Evolutionary conservation across 2,888 invertebrate genomes (phyloP).

Genomic region (Epirrhoe tristata): DNA sequence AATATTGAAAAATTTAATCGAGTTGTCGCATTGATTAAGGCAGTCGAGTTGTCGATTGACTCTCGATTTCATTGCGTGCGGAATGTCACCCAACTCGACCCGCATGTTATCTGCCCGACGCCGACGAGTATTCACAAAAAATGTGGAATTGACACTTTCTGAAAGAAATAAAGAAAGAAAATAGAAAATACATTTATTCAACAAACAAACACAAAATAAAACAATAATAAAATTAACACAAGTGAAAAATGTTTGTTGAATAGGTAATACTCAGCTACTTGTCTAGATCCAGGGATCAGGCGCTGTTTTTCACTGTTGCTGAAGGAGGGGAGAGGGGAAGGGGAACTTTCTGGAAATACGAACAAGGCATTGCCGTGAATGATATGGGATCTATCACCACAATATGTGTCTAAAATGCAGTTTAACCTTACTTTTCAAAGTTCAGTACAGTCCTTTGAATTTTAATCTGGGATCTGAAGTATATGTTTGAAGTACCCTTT

Average conservation of each 20-base stretch:
- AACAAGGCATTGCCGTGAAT: slow-evolving; percentile 17
- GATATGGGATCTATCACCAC: slow-evolving; percentile 4
- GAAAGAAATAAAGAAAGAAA: too few relatives aligned
- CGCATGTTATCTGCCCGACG: slow-evolving; percentile 30
- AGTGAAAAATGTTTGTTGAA: too few relatives aligned
- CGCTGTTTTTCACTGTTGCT: too few relatives aligned
- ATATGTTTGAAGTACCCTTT: too few relatives aligned
- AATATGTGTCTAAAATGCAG: neutral
- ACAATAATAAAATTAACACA: too few relatives aligned
- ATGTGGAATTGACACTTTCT: slow-evolving; percentile 25
- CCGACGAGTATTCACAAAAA: slow-evolving; percentile 14
- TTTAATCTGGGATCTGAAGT: neutral
- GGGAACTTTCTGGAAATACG: slow-evolving; percentile 16
- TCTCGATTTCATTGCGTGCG: slow-evolving; percentile 68
- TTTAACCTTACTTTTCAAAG: neutral
- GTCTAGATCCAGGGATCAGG: too few relatives aligned
- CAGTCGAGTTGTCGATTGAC: slow-evolving; percentile 60
- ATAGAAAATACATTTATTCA: too few relatives aligned
- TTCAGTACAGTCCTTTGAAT: neutral
- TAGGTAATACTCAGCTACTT: too few relatives aligned
- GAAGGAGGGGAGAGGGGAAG: too few relatives aligned
- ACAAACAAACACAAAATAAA: too few relatives aligned
- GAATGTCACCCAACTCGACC: slow-evolving; percentile 65
- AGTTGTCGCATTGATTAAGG: slow-evolving; percentile 53
- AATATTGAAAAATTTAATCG: slow-evolving; percentile 23